These are phyloP conservation scores for Acanthurus tractus DNA, from an alignment of 2,797 vertebrate genomes.

Conservation along the genomic window DNA sequence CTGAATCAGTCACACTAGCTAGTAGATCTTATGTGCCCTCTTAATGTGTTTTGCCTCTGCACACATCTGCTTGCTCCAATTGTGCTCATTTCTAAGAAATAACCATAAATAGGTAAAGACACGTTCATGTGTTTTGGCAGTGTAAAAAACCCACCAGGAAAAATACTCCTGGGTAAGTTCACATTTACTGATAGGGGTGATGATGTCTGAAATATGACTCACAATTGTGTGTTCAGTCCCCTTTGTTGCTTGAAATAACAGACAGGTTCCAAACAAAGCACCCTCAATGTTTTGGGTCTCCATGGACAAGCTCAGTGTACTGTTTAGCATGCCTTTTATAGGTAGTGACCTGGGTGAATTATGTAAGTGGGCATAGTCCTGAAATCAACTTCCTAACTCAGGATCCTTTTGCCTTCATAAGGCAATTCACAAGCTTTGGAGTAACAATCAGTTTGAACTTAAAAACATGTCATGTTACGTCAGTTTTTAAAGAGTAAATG, in stretches of 20 bases:
- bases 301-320: slow-evolving; percentile 59
- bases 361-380: slow-evolving; percentile 66
- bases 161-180: slow-evolving; percentile 52
- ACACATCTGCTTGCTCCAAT: slow-evolving; percentile 7
- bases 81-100: slow-evolving; percentile 46
- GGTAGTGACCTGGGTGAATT: slow-evolving; percentile 78
- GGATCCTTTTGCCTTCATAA: slow-evolving; percentile 72
- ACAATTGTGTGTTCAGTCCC: slow-evolving; percentile 61
- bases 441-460: slow-evolving; percentile 30
- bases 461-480: neutral
- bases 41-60: slow-evolving; percentile 5
- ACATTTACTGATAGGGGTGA: slow-evolving; percentile 61
- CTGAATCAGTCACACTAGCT: slow-evolving; percentile 2
- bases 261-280: slow-evolving; percentile 81
- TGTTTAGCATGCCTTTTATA: slow-evolving; percentile 84
- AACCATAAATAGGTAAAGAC: slow-evolving; percentile 65
- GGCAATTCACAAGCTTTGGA: slow-evolving; percentile 56
- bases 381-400: slow-evolving; percentile 67
- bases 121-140: slow-evolving; percentile 16
- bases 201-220: slow-evolving; percentile 79
- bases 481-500: slow-evolving; percentile 11
- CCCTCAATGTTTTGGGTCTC: slow-evolving; percentile 67
- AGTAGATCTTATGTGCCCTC: neutral
- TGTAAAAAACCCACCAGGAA: slow-evolving; percentile 41
- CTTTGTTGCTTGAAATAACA: slow-evolving; percentile 78